Percentiles rank a stretch among this genome's conserved stretches.
phyloP scores from a whole-genome alignment of 2,797 vertebrate species.

The Pangasius krempfi region DNA sequence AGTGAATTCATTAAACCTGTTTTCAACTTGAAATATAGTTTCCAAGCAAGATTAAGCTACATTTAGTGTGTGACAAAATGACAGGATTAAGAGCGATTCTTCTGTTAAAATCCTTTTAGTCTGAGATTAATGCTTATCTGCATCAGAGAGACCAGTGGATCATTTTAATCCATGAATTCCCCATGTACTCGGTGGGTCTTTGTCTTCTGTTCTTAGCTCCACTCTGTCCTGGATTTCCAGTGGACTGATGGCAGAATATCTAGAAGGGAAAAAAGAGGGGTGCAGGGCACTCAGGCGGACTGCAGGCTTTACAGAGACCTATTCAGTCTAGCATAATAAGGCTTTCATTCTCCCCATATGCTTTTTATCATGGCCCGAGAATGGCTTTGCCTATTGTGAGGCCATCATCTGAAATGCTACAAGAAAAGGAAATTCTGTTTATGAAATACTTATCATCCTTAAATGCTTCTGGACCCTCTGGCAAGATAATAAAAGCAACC shows the following conservation, averaged over 20 bases:
- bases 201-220: constrained; percentile 29
- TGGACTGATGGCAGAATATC: constrained; percentile 14
- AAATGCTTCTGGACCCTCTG: constrained; percentile 66
- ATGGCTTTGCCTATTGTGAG: constrained; percentile 70
- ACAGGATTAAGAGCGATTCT: not conserved
- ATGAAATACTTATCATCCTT: constrained; percentile 37
- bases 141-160: not conserved
- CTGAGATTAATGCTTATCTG: constrained; percentile 15
- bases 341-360: constrained; percentile 74
- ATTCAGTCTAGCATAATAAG: constrained; percentile 73
- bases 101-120: constrained; percentile 14
- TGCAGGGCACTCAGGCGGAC: constrained; percentile 45
- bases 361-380: constrained; percentile 72
- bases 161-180: not conserved
- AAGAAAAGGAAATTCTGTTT: constrained; percentile 65
- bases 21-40: not conserved
- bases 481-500: constrained; percentile 49
- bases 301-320: constrained; percentile 43
- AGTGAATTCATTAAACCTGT: not conserved
- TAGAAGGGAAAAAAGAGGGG: not conserved
- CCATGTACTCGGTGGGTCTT: not conserved
- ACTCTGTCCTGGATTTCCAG: constrained; percentile 12
- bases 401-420: constrained; percentile 68
- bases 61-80: not conserved
- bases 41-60: constrained; percentile 4